A percentile compares a stretch with the other conserved stretches of the same genome.
Evolutionary conservation across 2,888 invertebrate species (phyloP).

Genomic region (Epinotia demarniana): DNA sequence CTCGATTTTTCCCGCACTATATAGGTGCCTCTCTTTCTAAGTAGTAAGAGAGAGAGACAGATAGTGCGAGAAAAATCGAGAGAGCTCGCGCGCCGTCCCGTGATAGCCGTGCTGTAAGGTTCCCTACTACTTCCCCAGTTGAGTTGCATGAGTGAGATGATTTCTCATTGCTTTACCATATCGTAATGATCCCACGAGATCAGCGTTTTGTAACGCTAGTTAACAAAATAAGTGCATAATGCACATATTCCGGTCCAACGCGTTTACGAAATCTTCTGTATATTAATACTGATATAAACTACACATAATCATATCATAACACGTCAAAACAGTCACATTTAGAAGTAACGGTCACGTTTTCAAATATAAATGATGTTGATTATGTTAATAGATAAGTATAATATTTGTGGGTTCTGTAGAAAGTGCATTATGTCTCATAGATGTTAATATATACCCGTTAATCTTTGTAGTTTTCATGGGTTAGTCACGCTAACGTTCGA

Average conservation of each 20-base stretch:
- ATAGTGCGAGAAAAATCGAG: too few relatives aligned
- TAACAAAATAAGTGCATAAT: constrained; percentile 25
- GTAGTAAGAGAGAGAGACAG: too few relatives aligned
- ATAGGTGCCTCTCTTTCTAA: too few relatives aligned
- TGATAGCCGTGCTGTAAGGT: too few relatives aligned
- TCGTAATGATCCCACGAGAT: constrained; percentile 11
- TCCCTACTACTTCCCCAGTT: too few relatives aligned
- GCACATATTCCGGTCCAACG: constrained; percentile 10
- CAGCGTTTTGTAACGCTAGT: constrained; percentile 5
- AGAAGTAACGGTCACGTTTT: constrained; percentile 61
- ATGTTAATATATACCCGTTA: constrained; percentile 61
- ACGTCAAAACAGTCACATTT: constrained; percentile 64
- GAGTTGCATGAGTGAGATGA: not conserved
- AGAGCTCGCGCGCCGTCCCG: too few relatives aligned
- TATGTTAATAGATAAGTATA: constrained; percentile 61
- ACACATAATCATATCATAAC: constrained; percentile 60
- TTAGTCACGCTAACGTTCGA: constrained; percentile 53
- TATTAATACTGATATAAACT: constrained; percentile 37
- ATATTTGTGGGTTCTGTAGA: constrained; percentile 57
- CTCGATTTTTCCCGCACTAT: too few relatives aligned
- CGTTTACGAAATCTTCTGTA: constrained; percentile 32
- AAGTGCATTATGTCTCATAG: constrained; percentile 51
- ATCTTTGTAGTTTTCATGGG: constrained; percentile 59
- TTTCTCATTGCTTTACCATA: not conserved
- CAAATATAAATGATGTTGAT: constrained; percentile 61